phyloP scores from a whole-genome alignment of 2,797 vertebrate genomes.

The Acanthiza pusilla region DNA sequence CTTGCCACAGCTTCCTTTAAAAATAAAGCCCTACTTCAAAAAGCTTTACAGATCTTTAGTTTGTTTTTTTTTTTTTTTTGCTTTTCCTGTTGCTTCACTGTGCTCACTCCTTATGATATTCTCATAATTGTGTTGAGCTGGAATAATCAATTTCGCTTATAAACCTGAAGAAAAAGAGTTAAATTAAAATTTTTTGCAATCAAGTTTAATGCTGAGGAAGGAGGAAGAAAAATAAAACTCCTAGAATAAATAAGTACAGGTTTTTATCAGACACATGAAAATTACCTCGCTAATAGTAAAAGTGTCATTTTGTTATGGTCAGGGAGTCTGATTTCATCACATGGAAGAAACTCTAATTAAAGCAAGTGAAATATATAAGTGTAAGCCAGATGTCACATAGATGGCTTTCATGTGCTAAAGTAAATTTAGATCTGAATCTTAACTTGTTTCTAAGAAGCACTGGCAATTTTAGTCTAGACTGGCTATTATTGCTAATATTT shows the following conservation, averaged over 20 bases:
- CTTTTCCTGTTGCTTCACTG: not conserved
- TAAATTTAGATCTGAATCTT: not conserved
- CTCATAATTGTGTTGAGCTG: not conserved
- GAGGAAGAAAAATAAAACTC: not conserved
- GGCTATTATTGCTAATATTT: not conserved
- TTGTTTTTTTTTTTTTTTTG: not conserved
- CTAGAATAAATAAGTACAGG: not conserved
- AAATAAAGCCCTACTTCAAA: not conserved
- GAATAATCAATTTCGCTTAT: not conserved
- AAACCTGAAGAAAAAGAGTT: not conserved
- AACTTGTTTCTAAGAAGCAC: not conserved
- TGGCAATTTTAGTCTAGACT: not conserved
- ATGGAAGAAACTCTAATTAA: not conserved
- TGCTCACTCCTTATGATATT: not conserved
- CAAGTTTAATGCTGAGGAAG: not conserved
- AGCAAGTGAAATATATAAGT: not conserved
- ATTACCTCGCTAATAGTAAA: not conserved
- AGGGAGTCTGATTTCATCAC: not conserved
- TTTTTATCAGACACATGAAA: not conserved
- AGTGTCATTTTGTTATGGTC: not conserved
- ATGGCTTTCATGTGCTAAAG: not conserved
- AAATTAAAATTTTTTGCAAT: not conserved
- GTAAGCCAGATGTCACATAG: not conserved
- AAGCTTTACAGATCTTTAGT: not conserved
- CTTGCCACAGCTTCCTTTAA: not conserved